Conservation (phyloP, 2,888 invertebrate species). For the Plebejus anna region DNA sequence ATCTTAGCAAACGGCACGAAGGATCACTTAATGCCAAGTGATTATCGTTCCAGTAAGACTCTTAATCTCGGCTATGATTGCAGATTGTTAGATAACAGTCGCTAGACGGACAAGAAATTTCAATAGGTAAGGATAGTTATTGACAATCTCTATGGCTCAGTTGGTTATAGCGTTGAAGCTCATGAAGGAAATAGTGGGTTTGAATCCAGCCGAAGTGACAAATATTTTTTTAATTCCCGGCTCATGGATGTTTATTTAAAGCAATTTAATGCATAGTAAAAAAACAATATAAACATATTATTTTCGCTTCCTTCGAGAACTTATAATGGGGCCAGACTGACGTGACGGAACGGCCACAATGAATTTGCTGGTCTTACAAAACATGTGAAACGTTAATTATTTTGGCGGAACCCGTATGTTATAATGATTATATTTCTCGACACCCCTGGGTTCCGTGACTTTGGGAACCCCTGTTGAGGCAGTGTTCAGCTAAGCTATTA, state of each 20-base stretch:
- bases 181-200: too few species aligned
- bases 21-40: background rate
- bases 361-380: too few species aligned
- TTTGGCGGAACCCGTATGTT: too few species aligned
- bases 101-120: background rate
- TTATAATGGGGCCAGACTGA: background rate
- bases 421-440: too few species aligned
- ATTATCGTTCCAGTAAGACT: background rate
- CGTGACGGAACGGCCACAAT: background rate
- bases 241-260: background rate
- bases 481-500: background rate
- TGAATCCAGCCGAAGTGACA: background rate
- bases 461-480: background rate
- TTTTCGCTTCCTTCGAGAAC: too few species aligned
- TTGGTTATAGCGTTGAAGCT: too few species aligned
- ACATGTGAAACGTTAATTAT: too few species aligned
- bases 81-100: background rate
- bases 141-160: too few species aligned
- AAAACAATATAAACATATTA: too few species aligned
- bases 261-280: too few species aligned
- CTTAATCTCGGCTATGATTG: background rate
- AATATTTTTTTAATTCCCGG: background rate
- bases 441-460: too few species aligned
- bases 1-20: background rate
- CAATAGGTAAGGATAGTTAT: background rate